These are phyloP conservation scores for Spinus olivaceus DNA, from an alignment of 2,797 vertebrate genomes.

Conservation along the genomic window DNA sequence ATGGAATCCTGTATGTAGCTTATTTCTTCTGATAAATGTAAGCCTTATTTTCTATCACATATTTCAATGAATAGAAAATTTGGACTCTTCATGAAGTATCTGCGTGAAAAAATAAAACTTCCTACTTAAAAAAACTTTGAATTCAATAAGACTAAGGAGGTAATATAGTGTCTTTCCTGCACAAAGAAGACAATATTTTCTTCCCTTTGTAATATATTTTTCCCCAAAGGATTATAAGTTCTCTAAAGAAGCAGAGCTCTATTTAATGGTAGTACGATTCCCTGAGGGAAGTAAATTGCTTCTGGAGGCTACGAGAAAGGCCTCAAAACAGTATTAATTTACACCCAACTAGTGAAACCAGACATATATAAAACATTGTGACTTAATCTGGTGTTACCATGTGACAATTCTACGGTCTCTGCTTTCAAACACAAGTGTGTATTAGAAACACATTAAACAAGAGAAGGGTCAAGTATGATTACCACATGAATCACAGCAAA, in stretches of 20 bases:
- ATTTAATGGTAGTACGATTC: background rate
- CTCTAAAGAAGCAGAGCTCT: background rate
- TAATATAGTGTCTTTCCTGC: background rate
- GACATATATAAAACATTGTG: background rate
- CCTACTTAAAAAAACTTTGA: background rate
- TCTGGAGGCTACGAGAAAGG: background rate
- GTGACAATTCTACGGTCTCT: background rate
- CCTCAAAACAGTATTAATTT: background rate
- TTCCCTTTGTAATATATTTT: background rate
- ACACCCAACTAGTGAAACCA: background rate
- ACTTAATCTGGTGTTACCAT: background rate
- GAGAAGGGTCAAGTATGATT: background rate
- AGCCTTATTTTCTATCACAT: background rate
- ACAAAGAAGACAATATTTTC: background rate
- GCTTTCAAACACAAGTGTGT: background rate
- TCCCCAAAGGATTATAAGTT: background rate
- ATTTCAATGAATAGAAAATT: background rate
- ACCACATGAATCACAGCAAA: background rate
- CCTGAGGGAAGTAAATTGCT: background rate
- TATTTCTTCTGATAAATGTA: background rate
- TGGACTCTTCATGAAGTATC: background rate
- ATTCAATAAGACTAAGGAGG: background rate
- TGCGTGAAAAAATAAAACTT: background rate
- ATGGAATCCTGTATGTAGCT: background rate
- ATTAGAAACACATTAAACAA: background rate